Base-by-base conservation (phyloP, 2,797 vertebrate species). In the Forpus xanthops region DNA sequence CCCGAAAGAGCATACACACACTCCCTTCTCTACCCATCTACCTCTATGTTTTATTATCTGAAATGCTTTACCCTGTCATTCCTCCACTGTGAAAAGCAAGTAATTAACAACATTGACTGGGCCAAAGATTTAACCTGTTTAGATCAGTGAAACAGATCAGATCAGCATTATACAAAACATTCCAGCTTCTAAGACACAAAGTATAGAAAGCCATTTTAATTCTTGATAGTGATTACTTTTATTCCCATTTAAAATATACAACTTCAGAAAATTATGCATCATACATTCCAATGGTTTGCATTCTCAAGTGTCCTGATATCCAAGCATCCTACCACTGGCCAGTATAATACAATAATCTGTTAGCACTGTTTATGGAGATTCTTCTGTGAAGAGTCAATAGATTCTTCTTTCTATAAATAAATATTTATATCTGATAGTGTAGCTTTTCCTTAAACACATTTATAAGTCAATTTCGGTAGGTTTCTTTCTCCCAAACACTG, bases 181-280 rank as follows among this genome's bases (percentile, higher is more conserved):
- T 68, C 5, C 68, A 42, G 39, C 31, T 24, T 16, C 64, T 75
- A 56, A 44, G 17, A 79, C 37, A 90, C 13, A 87, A 79, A 91
- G 72, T 33, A 78, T 33, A 76, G 55, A 68, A 77, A 94, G 52
- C 19, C 65, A 73, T 65, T 93, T 60, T 65, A 28, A 68, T 53
- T 31, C 84, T 83, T 42, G n/a, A 42, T 82, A 76, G 79, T 17
- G 65, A 86, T 94, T 79, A 92, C 19, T 77, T 96, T 96, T 94
- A 96, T 96, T 96, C 86, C 86, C 86, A 80, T 67, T 95, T 91
- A 92, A 96, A 97, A 97, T 93, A 94, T 89, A 92, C 90, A 97
- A 80, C 87, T 93, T 84, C 37, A 49, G 87, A 92, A 96, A 95
- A 73, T 79, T 83, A 92, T 33, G 87, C 80, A 93, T 88, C 60